Base-by-base conservation (phyloP, 2,113 vertebrate species). In the Alethe diademata region DNA sequence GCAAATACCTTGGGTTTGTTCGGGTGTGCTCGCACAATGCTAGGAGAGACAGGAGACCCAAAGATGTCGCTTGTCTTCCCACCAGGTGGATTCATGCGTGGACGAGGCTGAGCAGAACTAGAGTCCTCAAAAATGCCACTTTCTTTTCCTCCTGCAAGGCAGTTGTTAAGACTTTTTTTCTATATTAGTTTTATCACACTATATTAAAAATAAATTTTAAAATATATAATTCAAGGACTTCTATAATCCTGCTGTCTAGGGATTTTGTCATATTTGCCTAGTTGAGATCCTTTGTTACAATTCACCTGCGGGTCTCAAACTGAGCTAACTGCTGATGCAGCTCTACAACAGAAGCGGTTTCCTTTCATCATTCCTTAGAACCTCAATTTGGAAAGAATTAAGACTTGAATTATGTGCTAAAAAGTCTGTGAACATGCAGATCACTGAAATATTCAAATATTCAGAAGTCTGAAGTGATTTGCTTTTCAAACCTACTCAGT, bases 1-100 rank as follows among this genome's bases (percentile, higher is more conserved):
- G 53, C 2, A 57, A 28, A 23, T 98, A 99, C 99, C 99, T 99
- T 99, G 85, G 99, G 99, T 86, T 99, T 99, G 96, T 99, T 99
- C 17, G 99, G 99, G 90, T 99, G 98, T 65, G 97, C 97, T 94
- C 97, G 95, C 28, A 96, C 97, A 29, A 97, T 93, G 10, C 79
- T 76, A 45, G 97, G 69, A 61, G 92, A 94, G 3, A 98, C 97
- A 10, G 97, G 96, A 82, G 98, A 97, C 14, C 98, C 98, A 81
- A 99, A 99, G 94, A 99, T 99, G 87, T 98, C 97, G 62, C 97
- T 99, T 70, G 95, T 85, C 64, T 96, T 98, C 82, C 98, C 98
- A 83, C 98, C 98, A 66, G 98, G 97, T 40, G 98, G 98, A 58
- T 97, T 94, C 56, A 97, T 67, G 79, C 97, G 98, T 31, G 97